These are phyloP conservation scores for Drosophila eohydei DNA, from an alignment of 2,888 invertebrate genomes.

Conservation along the genomic window DNA sequence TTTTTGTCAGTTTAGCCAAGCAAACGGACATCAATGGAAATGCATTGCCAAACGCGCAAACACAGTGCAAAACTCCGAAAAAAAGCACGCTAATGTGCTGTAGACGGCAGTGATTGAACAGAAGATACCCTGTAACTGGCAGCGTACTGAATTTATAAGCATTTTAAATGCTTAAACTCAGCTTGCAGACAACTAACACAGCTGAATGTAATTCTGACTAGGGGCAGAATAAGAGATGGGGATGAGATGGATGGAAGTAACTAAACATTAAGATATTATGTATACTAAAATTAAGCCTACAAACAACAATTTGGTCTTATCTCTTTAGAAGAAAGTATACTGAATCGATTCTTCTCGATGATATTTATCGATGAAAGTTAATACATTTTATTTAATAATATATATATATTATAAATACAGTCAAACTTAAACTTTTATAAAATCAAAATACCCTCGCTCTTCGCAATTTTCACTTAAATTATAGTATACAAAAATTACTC, in stretches of 20 bases:
- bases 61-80: constrained; percentile 1
- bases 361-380: neutral
- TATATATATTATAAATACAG: neutral
- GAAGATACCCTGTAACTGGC: neutral
- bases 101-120: neutral
- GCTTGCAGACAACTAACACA: neutral
- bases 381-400: neutral
- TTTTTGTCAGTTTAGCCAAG: constrained; percentile 27
- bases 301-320: too few relatives aligned
- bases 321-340: too few relatives aligned
- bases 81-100: neutral
- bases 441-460: neutral
- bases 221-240: neutral
- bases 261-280: neutral
- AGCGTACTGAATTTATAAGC: neutral
- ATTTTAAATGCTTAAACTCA: neutral
- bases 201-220: neutral
- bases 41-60: constrained; percentile 33
- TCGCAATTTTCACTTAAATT: neutral
- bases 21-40: constrained; percentile 37
- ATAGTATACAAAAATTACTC: neutral
- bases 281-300: too few relatives aligned
- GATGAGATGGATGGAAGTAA: neutral
- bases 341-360: too few relatives aligned
- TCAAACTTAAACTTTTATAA: neutral